Evolutionary conservation across 1,140 invertebrate species (phyloP), one percentile per base, ranked within the genome.

Genomic region (Paraescarpia echinospica): DNA sequence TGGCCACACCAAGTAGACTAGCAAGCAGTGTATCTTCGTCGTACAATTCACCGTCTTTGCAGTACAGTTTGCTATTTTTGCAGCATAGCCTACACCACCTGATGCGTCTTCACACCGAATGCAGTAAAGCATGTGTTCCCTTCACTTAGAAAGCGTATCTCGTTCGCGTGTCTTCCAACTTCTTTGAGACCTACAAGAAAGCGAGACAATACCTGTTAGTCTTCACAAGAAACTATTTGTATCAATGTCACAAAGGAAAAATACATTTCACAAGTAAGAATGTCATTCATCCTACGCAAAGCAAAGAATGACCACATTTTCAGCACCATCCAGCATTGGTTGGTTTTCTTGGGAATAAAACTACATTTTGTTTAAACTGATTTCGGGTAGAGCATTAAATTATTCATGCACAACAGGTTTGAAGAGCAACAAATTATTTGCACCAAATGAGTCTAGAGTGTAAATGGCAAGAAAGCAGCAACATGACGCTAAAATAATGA

Each of bases 101-200:
- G 59, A 9, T 51, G 48, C 48, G 8, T 0, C 8, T 77, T 77
- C 59, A 77, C 59, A 77, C 27, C 14, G 59, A 27, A 77, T 77
- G 59, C 22, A 77, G 59, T 27, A 77, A 77, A 77, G 59, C 22
- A 27, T 77, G 59, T 77, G 59, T 27, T 31, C 59, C 18, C 22
- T 77, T 77, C 18, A 51, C 33, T 95, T 96, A 97, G 94, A 97
- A 97, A 27, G 96, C 96, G 95, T 96, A 97, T 95, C 96, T 95
- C 91, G 96, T 96, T 93, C 96, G 94, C 35, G 96, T 97, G 93
- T 97, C 96, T 95, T 97, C 96, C 89, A 97, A 94, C 94, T 96
- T 96, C 94, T 97, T 97, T 4, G 99, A 99, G 89, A 96, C 96
- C 96, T 96, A 94, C 51, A 95, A 94, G 35, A 92, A 90, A 77